phyloP scores from a whole-genome alignment of 1,140 invertebrate species.

The Drosophila simulans region DNA sequence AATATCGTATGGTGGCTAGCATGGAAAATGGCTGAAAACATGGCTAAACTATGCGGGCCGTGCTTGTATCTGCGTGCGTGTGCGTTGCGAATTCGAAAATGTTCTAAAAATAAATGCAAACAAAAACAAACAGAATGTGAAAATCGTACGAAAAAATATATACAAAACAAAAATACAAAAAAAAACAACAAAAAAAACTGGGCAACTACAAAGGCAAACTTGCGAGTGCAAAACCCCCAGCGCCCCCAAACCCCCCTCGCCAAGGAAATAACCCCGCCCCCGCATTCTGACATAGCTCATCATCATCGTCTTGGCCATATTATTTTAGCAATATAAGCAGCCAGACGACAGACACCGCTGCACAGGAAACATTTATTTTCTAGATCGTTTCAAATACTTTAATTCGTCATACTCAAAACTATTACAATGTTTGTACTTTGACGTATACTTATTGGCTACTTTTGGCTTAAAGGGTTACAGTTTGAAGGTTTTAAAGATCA shows the following conservation, averaged over 20 bases:
- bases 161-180: not conserved
- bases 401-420: no score
- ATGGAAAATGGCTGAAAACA: conserved; percentile 49
- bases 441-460: no score
- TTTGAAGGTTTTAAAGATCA: no score
- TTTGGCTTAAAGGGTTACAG: no score
- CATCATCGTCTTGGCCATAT: conserved; percentile 52
- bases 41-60: conserved; percentile 67
- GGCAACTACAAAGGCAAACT: conserved; percentile 43
- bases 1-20: conserved; percentile 39
- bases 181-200: conserved; percentile 47
- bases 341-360: not conserved
- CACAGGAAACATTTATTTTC: conserved; percentile 3
- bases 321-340: conserved; percentile 54
- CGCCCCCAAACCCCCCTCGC: not conserved
- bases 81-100: conserved; percentile 79
- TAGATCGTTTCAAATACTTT: not conserved
- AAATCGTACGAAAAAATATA: conserved; percentile 42
- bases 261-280: conserved; percentile 4
- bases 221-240: conserved; percentile 15
- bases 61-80: conserved; percentile 28
- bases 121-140: conserved; percentile 65
- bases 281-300: conserved; percentile 33
- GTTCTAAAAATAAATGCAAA: conserved; percentile 78
- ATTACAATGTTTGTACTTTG: no score